These are phyloP conservation scores for Brachionus calyciflorus DNA, from an alignment of 1,140 invertebrate species.

Conservation along the genomic window DNA sequence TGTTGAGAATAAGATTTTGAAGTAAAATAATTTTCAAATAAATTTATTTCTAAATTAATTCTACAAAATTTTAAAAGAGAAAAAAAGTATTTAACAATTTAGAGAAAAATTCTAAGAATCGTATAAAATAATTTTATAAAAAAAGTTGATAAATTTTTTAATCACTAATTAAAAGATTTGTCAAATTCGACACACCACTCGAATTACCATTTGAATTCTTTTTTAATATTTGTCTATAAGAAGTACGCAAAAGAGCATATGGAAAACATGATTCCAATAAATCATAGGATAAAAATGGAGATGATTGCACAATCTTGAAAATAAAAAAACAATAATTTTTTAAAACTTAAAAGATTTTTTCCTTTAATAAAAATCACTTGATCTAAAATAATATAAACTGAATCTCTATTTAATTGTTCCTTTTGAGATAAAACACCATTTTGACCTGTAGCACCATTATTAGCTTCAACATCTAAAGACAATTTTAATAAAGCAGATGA, in stretches of 20 bases:
- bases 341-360: neutral
- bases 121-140: neutral
- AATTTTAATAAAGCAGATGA: slow-evolving; percentile 88
- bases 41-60: neutral
- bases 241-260: slow-evolving; percentile 89
- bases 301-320: slow-evolving; percentile 80
- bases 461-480: slow-evolving; percentile 80
- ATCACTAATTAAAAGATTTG: slow-evolving; percentile 34
- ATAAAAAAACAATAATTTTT: slow-evolving; percentile 18
- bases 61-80: too few species aligned
- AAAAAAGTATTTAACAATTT: neutral
- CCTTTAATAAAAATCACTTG: slow-evolving; percentile 60
- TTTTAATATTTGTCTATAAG: slow-evolving; percentile 67
- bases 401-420: slow-evolving; percentile 85
- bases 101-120: neutral
- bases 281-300: slow-evolving; percentile 95
- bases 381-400: slow-evolving; percentile 89
- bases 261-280: slow-evolving; percentile 94
- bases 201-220: slow-evolving; percentile 1
- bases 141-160: neutral
- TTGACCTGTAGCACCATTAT: neutral
- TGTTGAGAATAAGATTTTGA: too few species aligned
- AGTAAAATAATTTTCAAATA: too few species aligned
- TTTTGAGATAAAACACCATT: slow-evolving; percentile 62
- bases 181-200: neutral